Evolutionary conservation across 1,140 invertebrate species (phyloP).

Genomic region (Trialeurodes vaporariorum): DNA sequence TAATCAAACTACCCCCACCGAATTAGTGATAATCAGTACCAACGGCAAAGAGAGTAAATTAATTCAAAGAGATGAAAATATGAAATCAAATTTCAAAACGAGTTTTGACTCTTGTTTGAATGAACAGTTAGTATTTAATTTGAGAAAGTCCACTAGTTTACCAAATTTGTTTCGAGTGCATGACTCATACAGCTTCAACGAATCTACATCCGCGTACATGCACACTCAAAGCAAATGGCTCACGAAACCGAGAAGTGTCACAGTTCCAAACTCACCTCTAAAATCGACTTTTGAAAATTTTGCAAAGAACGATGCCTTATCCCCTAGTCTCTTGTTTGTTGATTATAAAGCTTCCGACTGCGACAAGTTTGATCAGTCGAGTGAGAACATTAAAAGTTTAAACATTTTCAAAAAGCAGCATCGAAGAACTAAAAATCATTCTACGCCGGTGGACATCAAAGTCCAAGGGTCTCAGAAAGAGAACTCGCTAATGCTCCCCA

Average conservation of each 20-base stretch:
- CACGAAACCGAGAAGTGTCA: not conserved
- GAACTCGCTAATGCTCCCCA: too few relatives aligned
- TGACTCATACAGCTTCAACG: not conserved
- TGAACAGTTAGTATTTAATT: too few relatives aligned
- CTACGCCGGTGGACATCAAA: not conserved
- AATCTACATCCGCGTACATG: conserved; percentile 2
- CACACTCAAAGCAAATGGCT: too few relatives aligned
- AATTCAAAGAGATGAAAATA: too few relatives aligned
- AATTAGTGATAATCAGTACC: too few relatives aligned
- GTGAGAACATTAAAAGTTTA: not conserved
- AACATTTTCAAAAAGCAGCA: not conserved
- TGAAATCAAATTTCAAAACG: too few relatives aligned
- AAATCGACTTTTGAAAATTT: not conserved
- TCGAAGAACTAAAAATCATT: not conserved
- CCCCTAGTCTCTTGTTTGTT: not conserved
- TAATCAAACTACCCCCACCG: too few relatives aligned
- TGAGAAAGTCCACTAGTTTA: conserved; percentile 7
- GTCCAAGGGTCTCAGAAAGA: too few relatives aligned
- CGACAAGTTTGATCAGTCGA: not conserved
- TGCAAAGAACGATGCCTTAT: not conserved
- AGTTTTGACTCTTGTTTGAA: too few relatives aligned
- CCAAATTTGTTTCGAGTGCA: not conserved
- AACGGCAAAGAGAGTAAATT: too few relatives aligned
- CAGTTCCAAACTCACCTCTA: not conserved
- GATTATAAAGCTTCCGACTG: not conserved